These are phyloP conservation scores for Montipora sp. DNA, from an alignment of 64 coral and sea anemone species.

Conservation along the genomic window DNA sequence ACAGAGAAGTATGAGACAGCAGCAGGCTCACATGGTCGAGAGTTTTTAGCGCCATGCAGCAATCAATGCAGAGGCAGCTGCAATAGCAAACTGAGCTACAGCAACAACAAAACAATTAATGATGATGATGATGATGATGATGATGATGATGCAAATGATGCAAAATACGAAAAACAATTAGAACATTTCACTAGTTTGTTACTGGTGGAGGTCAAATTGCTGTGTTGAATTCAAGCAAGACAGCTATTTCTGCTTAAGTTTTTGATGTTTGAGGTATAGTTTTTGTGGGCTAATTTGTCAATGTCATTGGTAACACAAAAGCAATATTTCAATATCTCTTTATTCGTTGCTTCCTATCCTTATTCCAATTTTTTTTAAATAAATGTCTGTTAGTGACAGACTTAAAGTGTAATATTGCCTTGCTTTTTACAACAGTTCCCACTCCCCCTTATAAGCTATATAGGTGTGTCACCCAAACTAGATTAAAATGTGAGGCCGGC, in stretches of 20 bases:
- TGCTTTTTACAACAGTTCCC: no score
- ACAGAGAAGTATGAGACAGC: slow-evolving; percentile 21
- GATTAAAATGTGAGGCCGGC: no score
- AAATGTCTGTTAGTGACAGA: no score
- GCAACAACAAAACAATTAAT: neutral
- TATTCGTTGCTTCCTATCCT: no score
- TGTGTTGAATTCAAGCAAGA: neutral
- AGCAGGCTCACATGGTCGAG: slow-evolving; percentile 1
- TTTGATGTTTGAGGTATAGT: neutral
- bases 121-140: neutral
- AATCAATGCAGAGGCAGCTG: neutral
- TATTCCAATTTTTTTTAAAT: no score
- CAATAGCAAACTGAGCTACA: slow-evolving; percentile 13
- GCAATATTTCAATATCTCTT: no score
- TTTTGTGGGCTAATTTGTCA: no score
- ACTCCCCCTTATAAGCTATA: no score
- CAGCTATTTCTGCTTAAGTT: neutral
- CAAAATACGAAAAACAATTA: neutral
- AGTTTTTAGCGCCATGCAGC: no score
- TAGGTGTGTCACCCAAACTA: no score
- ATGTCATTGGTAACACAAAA: no score
- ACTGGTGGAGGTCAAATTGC: neutral
- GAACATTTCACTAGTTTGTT: neutral
- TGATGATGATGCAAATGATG: neutral
- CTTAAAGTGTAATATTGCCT: no score